phyloP scores from a whole-genome alignment of 2,113 vertebrate genomes.

The Holacanthus passer region DNA sequence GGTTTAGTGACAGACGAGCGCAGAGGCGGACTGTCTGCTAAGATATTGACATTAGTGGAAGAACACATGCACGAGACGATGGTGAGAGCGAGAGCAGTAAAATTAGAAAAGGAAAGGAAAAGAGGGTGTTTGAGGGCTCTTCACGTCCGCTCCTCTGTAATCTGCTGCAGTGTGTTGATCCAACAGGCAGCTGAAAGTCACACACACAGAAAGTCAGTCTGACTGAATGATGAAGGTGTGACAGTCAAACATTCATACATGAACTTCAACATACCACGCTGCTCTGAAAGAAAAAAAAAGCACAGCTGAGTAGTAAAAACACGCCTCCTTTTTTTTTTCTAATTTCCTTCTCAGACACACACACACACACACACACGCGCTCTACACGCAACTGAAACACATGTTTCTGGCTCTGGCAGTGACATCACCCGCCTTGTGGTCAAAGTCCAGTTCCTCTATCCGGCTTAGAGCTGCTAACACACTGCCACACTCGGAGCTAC shows the following conservation, averaged over 20 bases:
- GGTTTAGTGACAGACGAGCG: constrained; percentile 8
- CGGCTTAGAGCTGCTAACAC: constrained; percentile 72
- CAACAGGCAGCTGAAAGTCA: constrained; percentile 31
- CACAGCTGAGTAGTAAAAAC: constrained; percentile 69
- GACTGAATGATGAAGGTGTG: constrained; percentile 44
- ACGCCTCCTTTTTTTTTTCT: constrained; percentile 41
- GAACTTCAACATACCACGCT: constrained; percentile 19
- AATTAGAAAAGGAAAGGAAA: background rate
- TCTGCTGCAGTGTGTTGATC: constrained; percentile 58
- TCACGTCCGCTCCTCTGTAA: constrained; percentile 30
- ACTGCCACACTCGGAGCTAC: constrained; percentile 60
- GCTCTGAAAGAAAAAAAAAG: constrained; percentile 29
- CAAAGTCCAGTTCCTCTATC: constrained; percentile 88
- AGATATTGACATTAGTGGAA: constrained; percentile 18
- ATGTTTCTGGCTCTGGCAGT: constrained; percentile 74
- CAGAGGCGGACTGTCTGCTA: constrained; percentile 22
- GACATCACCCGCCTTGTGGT: constrained; percentile 86
- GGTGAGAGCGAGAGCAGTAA: background rate
- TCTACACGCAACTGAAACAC: constrained; percentile 62
- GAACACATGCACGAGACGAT: background rate
- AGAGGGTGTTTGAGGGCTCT: background rate
- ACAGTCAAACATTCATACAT: constrained; percentile 35
- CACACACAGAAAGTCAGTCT: constrained; percentile 24
- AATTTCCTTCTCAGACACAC: constrained; percentile 27
- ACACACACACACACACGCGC: constrained; percentile 4